Percentiles rank a stretch among this genome's conserved stretches.
These are phyloP conservation scores for Pardalotus punctatus DNA, from an alignment of 2,113 vertebrate genomes.

Conservation along the genomic window DNA sequence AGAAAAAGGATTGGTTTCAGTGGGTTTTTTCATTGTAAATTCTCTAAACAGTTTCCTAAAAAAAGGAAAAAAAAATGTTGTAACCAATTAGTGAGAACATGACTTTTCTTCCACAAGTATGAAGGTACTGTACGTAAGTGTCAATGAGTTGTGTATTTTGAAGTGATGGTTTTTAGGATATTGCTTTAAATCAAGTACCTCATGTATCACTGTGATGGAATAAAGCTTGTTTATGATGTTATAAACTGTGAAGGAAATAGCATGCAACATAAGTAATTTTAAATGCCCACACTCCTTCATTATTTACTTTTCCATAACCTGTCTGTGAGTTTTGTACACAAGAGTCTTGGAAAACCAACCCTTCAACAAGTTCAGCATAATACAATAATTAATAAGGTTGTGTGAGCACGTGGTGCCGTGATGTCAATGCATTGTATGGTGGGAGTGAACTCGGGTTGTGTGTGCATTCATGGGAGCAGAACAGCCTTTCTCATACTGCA, in stretches of 20 bases:
- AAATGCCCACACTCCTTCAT: background rate
- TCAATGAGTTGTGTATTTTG: background rate
- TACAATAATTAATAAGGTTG: too few relatives aligned
- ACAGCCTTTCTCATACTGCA: background rate
- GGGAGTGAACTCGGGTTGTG: accelerated
- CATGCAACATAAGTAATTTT: background rate
- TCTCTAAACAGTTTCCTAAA: background rate
- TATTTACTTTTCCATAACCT: background rate
- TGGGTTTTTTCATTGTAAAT: background rate
- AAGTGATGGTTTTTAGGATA: background rate
- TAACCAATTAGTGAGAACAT: background rate
- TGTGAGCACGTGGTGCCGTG: background rate
- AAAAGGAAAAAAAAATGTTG: background rate
- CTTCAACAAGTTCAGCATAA: background rate
- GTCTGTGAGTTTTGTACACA: background rate
- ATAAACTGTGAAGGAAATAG: background rate
- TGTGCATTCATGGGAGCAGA: background rate
- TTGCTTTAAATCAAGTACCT: background rate
- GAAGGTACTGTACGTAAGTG: background rate
- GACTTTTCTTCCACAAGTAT: background rate
- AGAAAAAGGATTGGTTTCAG: background rate
- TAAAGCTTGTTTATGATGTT: background rate
- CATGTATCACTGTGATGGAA: background rate
- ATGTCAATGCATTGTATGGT: accelerated
- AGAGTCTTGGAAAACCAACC: background rate